Evolutionary conservation across 2,888 invertebrate genomes (phyloP).

Genomic region (Eupeodes luniger): DNA sequence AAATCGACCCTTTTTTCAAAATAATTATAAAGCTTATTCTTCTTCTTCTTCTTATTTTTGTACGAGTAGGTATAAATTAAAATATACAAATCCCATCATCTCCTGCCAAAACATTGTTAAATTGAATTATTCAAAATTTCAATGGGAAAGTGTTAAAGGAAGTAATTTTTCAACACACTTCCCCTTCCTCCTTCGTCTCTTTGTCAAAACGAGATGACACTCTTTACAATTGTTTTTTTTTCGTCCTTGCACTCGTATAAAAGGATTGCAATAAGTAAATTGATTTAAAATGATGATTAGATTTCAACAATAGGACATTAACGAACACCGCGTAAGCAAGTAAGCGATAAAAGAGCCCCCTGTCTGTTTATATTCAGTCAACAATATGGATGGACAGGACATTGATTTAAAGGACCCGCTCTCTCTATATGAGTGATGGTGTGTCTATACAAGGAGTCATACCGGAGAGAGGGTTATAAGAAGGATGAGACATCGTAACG

Average conservation of each 20-base stretch:
- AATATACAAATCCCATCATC: conserved; percentile 23
- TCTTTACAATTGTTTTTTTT: too few relatives aligned
- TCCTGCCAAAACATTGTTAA: conserved; percentile 2
- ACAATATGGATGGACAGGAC: conserved; percentile 39
- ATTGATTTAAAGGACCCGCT: conserved; percentile 51
- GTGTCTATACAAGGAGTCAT: too few relatives aligned
- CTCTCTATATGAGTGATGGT: not conserved
- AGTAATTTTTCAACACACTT: conserved; percentile 17
- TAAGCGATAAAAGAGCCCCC: not conserved
- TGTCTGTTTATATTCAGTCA: conserved; percentile 8
- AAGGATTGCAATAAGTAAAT: conserved; percentile 64
- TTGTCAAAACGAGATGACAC: too few relatives aligned
- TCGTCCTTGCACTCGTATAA: not conserved
- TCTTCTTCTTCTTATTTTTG: too few relatives aligned
- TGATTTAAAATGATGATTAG: conserved; percentile 75
- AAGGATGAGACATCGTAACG: not conserved
- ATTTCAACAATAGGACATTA: conserved; percentile 69
- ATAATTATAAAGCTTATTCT: conserved; percentile 2
- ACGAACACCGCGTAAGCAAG: conserved; percentile 41
- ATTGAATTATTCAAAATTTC: conserved; percentile 30
- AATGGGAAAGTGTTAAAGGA: conserved; percentile 34
- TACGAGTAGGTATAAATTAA: not conserved
- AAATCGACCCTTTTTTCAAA: conserved; percentile 10
- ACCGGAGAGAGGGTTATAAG: not conserved
- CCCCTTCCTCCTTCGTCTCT: not conserved